Evolutionary conservation across 2,888 invertebrate species (phyloP), one percentile per base, ranked within the genome.

Genomic region (Stenolophus ochropezus): DNA sequence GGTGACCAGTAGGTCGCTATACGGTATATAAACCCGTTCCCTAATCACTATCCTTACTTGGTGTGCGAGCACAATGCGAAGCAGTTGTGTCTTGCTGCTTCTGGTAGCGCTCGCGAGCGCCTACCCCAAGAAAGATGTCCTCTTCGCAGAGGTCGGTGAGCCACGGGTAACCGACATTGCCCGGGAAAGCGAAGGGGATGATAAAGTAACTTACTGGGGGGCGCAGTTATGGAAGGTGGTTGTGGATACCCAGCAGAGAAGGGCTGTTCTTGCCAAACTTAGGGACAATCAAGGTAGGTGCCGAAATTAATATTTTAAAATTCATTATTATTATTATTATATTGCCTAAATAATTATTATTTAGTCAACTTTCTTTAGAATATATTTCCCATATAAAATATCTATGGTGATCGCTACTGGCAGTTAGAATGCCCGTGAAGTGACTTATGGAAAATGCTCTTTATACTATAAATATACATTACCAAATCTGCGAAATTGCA

Each of bases 141-240:
- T 69, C 6, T 53, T 78, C 51, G 65, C 65, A 8, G 65, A 78
- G 0, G 18, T 51, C 14, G 51, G 47, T 0, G 71, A 69, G 18
- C 61, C 65, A 0, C 5, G 65, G 23, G 11, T 65, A 18, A 58
- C 14, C 8, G 65, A 61, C 23, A 69, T 25, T 14, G 21, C 47
- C 49, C 8, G 8, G n/a, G 73, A 73, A 8, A 21, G 47, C 8
- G 2, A 18, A n/a, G 74, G 25, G 5, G 61, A 81, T 73, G 65
- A 49, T 82, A 85, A 85, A 82, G 91, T 94, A 56, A 92, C 92
- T 74, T 96, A 96, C 87, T 91, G 93, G 71, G 96, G 96, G 1
- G 93, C 94, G 16, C 96, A 96, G 89, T 88, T 96, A 14, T 95
- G 95, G 94, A 92, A 94, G 86, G 93, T 95, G 53, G 88, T 88